phyloP scores from a whole-genome alignment of 1,140 invertebrate genomes.

The Theocolax elegans region DNA sequence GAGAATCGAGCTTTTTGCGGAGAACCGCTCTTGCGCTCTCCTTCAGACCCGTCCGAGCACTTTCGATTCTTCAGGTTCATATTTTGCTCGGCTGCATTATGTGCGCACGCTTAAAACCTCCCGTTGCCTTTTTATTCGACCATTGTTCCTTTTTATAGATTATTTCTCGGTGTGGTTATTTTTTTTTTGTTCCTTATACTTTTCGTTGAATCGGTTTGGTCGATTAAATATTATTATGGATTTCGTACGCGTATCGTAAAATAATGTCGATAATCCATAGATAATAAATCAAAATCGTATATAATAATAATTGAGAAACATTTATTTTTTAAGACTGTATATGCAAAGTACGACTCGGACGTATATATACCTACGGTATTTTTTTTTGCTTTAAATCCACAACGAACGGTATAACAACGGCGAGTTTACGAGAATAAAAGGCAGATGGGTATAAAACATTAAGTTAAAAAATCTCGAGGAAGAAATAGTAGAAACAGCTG shows the following conservation, averaged over 20 bases:
- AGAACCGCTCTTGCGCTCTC: not conserved
- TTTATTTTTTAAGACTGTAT: no score
- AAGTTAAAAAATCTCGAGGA: not conserved
- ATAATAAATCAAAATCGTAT: no score
- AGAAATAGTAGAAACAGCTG: not conserved
- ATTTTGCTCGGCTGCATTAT: conserved; percentile 11
- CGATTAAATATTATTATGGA: not conserved
- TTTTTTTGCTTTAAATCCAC: no score
- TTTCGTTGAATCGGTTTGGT: not conserved
- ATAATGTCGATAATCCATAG: no score
- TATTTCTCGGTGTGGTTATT: not conserved
- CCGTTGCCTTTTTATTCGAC: not conserved
- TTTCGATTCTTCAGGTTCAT: conserved; percentile 16
- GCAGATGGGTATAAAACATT: not conserved
- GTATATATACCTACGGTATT: no score
- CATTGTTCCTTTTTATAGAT: not conserved
- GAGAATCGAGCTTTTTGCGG: not conserved
- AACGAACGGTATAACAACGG: no score
- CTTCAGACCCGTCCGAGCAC: not conserved
- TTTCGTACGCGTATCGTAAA: no score
- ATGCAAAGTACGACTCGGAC: no score
- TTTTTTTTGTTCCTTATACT: not conserved
- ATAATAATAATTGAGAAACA: no score
- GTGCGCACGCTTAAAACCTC: conserved; percentile 13
- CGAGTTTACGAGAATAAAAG: not conserved